A percentile compares a stretch with the other conserved stretches of the same genome.
Evolutionary conservation across 2,797 vertebrate genomes (phyloP).

Genomic region (Gallinago solitaria): DNA sequence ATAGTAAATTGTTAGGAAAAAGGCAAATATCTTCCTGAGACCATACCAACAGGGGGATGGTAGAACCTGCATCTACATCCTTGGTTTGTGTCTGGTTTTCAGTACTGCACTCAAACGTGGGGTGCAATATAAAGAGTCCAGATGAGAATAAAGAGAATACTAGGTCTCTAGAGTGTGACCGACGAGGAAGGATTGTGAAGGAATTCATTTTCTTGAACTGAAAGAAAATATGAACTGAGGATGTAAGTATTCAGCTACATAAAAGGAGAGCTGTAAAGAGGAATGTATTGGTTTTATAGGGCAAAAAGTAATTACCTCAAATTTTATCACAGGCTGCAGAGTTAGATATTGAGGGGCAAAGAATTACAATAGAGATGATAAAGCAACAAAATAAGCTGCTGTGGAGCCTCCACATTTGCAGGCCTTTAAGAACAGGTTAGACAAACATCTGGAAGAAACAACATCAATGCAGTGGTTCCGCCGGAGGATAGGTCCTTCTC

Average conservation of each 20-base stretch:
- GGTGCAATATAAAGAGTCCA: neutral
- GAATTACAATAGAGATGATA: neutral
- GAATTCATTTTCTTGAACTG: neutral
- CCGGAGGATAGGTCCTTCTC: slow-evolving; percentile 5
- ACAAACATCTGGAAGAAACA: slow-evolving; percentile 10
- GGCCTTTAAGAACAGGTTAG: neutral
- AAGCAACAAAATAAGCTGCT: neutral
- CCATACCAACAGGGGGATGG: neutral
- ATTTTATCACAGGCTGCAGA: neutral
- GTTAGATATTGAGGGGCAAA: neutral
- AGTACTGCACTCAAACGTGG: neutral
- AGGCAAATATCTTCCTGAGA: neutral
- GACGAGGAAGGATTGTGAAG: neutral
- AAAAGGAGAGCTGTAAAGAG: neutral
- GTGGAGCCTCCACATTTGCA: neutral
- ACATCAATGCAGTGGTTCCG: neutral
- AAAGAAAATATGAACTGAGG: neutral
- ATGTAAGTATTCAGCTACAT: neutral
- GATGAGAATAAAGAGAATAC: neutral
- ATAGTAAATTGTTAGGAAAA: neutral
- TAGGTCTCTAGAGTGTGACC: neutral
- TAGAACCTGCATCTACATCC: neutral
- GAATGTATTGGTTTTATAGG: neutral
- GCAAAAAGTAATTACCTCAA: neutral
- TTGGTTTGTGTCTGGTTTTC: neutral